Evolutionary conservation across 2,888 invertebrate genomes (phyloP).

Genomic region (Thymelicus acteon): DNA sequence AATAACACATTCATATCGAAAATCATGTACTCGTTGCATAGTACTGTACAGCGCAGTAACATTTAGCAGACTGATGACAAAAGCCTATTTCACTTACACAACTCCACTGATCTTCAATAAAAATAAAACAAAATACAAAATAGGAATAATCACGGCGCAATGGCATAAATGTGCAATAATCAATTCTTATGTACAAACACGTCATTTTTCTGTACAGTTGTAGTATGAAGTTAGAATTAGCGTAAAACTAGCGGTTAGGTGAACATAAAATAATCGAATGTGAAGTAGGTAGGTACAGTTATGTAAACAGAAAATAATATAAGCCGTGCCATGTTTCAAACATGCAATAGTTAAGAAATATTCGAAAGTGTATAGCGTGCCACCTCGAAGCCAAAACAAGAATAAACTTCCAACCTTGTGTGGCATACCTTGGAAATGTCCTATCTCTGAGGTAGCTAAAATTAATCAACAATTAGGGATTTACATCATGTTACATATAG

Average conservation of each 20-base stretch:
- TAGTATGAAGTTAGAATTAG: conserved; percentile 19
- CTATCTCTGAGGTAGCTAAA: conserved; percentile 95
- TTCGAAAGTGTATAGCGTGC: conserved; percentile 67
- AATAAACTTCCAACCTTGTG: conserved; percentile 61
- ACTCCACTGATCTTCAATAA: not conserved
- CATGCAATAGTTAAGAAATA: conserved; percentile 63
- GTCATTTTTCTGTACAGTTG: not conserved
- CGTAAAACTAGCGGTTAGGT: conserved; percentile 37
- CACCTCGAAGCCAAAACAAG: conserved; percentile 75
- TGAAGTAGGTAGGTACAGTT: conserved; percentile 5
- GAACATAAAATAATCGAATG: conserved; percentile 33
- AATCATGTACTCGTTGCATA: not conserved
- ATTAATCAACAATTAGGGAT: conserved; percentile 67
- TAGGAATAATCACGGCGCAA: conserved; percentile 2
- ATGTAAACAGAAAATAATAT: conserved; percentile 16
- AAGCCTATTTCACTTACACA: conserved; percentile 52
- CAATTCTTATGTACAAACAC: not conserved
- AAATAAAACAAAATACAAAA: not conserved
- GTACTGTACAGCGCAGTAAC: conserved; percentile 38
- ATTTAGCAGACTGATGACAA: conserved; percentile 57
- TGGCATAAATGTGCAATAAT: conserved; percentile 26
- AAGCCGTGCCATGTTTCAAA: conserved; percentile 77
- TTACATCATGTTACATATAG: conserved; percentile 36
- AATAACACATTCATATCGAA: not conserved
- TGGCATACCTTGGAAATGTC: conserved; percentile 95